Evolutionary conservation across 2,113 vertebrate genomes (phyloP).

Genomic region (Siphamia tubifer): DNA sequence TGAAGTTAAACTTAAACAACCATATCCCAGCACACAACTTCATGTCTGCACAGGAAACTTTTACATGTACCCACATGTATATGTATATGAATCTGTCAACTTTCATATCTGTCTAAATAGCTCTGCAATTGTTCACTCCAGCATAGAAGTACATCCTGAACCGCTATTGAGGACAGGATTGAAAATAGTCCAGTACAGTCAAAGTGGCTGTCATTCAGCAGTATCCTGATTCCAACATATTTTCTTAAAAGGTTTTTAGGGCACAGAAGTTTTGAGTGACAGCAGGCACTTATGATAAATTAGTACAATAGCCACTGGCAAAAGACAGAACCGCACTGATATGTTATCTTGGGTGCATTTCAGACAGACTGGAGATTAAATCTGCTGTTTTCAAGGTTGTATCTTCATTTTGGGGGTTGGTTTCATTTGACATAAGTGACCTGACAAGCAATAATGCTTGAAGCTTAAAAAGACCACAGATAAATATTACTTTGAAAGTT

Average conservation of each 20-base stretch:
- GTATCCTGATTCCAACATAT: not conserved
- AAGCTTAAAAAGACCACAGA: too few species aligned
- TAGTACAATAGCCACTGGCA: constrained; percentile 62
- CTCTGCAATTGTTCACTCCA: constrained; percentile 19
- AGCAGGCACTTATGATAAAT: constrained; percentile 56
- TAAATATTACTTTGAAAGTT: too few species aligned
- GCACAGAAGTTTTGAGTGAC: constrained; percentile 56
- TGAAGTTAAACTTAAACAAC: too few species aligned
- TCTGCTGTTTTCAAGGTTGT: constrained; percentile 2
- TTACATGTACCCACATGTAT: too few species aligned
- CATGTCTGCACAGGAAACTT: too few species aligned
- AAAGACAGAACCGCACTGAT: constrained; percentile 43
- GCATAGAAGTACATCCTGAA: constrained; percentile 37
- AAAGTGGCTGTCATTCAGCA: too few species aligned
- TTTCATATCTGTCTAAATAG: constrained; percentile 30
- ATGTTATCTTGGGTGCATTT: constrained; percentile 50
- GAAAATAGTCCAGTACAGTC: constrained; percentile 47
- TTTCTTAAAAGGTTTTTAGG: constrained; percentile 60
- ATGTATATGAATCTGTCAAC: too few species aligned
- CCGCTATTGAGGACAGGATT: constrained; percentile 42
- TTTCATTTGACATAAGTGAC: constrained; percentile 1
- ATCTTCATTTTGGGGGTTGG: constrained; percentile 35
- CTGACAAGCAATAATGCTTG: too few species aligned
- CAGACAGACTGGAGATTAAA: constrained; percentile 7
- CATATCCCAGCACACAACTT: too few species aligned